phyloP scores from a whole-genome alignment of 2,888 invertebrate species.

The Tenodera sinensis region DNA sequence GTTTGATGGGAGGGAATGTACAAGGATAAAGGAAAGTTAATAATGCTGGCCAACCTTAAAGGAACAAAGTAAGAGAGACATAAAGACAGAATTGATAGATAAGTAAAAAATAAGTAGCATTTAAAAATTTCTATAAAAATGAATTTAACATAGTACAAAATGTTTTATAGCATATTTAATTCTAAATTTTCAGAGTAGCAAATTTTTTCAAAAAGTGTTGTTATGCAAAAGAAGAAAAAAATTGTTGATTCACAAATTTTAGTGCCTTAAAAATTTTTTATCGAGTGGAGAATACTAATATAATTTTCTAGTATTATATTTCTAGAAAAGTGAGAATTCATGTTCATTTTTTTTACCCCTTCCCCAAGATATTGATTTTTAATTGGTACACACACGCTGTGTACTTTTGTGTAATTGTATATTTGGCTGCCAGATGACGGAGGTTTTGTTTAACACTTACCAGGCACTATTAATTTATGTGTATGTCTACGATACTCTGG shows the following conservation, averaged over 20 bases:
- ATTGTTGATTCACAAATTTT: slow-evolving; percentile 27
- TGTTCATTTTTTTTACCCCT: neutral
- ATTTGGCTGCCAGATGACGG: slow-evolving; percentile 15
- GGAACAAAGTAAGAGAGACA: neutral
- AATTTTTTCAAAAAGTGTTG: slow-evolving; percentile 13
- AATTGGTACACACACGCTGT: neutral
- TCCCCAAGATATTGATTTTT: neutral
- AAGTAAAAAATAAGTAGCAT: slow-evolving; percentile 3
- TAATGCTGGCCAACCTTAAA: slow-evolving; percentile 24
- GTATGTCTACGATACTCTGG: no score
- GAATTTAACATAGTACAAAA: slow-evolving; percentile 18
- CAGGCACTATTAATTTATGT: neutral
- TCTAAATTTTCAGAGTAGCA: slow-evolving; percentile 25
- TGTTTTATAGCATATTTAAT: slow-evolving; percentile 24
- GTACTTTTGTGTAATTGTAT: slow-evolving; percentile 5
- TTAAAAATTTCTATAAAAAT: slow-evolving; percentile 18
- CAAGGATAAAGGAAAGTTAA: neutral
- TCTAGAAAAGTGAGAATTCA: slow-evolving; percentile 9
- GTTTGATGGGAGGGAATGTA: neutral
- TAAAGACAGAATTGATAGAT: neutral
- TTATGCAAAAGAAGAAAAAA: slow-evolving; percentile 9
- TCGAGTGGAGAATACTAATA: slow-evolving; percentile 9
- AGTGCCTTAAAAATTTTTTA: slow-evolving; percentile 27
- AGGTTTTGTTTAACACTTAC: neutral
- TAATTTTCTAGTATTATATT: slow-evolving; percentile 24